A percentile compares a stretch with the other conserved stretches of the same genome.
These are phyloP conservation scores for Diarsia dahlii DNA, from an alignment of 2,888 invertebrate species.

Conservation along the genomic window DNA sequence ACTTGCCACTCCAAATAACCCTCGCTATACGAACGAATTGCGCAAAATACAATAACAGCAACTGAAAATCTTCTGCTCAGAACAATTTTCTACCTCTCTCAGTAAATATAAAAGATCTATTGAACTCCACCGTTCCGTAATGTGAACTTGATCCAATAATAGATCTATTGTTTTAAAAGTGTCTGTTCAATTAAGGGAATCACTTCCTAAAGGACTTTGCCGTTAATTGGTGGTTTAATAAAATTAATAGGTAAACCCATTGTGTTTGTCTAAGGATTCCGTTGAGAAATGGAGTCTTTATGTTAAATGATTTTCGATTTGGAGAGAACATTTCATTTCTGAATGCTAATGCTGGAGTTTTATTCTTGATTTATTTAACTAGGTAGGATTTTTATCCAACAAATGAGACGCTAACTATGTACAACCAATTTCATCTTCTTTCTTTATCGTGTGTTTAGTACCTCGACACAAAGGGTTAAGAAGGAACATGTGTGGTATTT, in stretches of 20 bases:
- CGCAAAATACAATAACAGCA: conserved; percentile 40
- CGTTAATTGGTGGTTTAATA: conserved; percentile 52
- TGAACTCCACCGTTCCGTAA: conserved; percentile 57
- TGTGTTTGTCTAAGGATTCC: conserved; percentile 28
- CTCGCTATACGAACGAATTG: conserved; percentile 3
- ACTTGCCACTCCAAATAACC: conserved; percentile 10
- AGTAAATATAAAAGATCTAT: conserved; percentile 57
- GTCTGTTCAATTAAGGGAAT: conserved; percentile 61
- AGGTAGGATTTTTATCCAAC: not conserved
- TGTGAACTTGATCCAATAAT: conserved; percentile 58
- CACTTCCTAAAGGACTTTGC: conserved; percentile 48
- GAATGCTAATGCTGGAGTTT: not conserved
- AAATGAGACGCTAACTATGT: too few relatives aligned
- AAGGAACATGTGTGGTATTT: too few relatives aligned
- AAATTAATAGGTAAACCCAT: conserved; percentile 54
- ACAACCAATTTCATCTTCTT: too few relatives aligned
- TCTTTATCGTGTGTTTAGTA: too few relatives aligned
- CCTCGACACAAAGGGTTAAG: too few relatives aligned
- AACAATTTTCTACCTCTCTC: conserved; percentile 49
- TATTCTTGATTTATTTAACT: not conserved
- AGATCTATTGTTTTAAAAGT: conserved; percentile 62
- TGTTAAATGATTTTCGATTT: conserved; percentile 9
- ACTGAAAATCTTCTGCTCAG: conserved; percentile 28
- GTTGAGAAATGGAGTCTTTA: conserved; percentile 1
- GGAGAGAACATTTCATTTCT: not conserved